phyloP scores from a whole-genome alignment of 2,797 vertebrate species.

The Hippocampus kuda region DNA sequence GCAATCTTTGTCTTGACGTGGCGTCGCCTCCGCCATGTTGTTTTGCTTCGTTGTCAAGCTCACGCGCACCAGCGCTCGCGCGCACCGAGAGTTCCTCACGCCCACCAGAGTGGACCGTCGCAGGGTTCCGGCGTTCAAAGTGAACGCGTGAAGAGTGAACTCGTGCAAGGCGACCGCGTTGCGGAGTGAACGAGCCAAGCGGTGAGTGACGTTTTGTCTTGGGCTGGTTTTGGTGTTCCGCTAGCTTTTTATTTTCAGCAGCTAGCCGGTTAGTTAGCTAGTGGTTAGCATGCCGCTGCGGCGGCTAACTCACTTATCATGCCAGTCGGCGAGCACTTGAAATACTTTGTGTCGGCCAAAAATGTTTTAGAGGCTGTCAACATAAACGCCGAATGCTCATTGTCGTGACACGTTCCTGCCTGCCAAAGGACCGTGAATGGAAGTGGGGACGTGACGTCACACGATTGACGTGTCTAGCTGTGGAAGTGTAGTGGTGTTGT shows the following conservation, averaged over 20 bases:
- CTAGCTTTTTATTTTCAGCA: background rate
- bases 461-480: too few relatives aligned
- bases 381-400: background rate
- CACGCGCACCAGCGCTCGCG: background rate
- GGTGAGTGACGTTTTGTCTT: background rate
- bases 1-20: conserved; percentile 48
- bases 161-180: background rate
- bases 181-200: background rate
- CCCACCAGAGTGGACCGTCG: background rate
- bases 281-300: background rate
- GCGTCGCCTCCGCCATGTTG: conserved; percentile 56
- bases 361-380: too few relatives aligned
- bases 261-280: background rate
- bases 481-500: too few relatives aligned
- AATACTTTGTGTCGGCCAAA: background rate
- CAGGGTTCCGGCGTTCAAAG: background rate
- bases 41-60: conserved; percentile 48
- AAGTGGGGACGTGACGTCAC: too few relatives aligned
- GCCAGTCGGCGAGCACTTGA: background rate
- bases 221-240: background rate
- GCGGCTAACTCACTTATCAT: background rate
- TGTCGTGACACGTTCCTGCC: background rate
- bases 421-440: too few relatives aligned
- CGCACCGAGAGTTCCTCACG: background rate
- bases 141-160: background rate